phyloP scores from a whole-genome alignment of 2,113 vertebrate species.

The Lophotis ruficrista region DNA sequence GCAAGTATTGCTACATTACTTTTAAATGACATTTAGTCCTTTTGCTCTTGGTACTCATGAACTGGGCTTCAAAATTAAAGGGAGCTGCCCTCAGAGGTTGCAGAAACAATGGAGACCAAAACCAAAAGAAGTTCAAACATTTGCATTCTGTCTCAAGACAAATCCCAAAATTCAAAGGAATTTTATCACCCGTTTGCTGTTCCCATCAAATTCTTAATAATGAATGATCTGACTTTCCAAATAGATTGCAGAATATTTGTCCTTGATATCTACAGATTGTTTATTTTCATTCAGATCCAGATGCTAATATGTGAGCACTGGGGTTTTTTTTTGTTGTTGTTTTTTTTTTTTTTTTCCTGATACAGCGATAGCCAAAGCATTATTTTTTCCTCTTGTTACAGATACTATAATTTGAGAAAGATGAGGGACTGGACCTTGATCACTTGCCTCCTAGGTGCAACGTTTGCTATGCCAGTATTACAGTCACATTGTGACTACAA shows the following conservation, averaged over 20 bases:
- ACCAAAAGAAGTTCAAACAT: background rate
- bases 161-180: slow-evolving; percentile 8
- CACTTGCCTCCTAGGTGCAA: slow-evolving; percentile 51
- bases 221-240: background rate
- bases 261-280: background rate
- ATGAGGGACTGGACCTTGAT: slow-evolving; percentile 46
- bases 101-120: background rate
- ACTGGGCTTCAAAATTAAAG: background rate
- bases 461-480: background rate
- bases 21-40: slow-evolving; percentile 38
- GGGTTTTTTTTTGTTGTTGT: too few species aligned
- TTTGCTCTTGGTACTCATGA: slow-evolving; percentile 17
- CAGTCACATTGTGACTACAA: background rate
- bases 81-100: background rate
- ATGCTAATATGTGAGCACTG: background rate
- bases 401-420: background rate
- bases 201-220: background rate
- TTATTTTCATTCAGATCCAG: background rate
- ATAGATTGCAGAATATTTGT: background rate
- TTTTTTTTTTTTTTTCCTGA: background rate
- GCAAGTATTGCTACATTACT: slow-evolving; percentile 48
- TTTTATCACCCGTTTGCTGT: slow-evolving; percentile 14
- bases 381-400: background rate
- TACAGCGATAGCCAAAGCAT: background rate
- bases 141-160: background rate